Percentiles rank a stretch among this genome's conserved stretches.
Evolutionary conservation across 1,140 invertebrate species (phyloP).

Genomic region (Ceratina japonica): DNA sequence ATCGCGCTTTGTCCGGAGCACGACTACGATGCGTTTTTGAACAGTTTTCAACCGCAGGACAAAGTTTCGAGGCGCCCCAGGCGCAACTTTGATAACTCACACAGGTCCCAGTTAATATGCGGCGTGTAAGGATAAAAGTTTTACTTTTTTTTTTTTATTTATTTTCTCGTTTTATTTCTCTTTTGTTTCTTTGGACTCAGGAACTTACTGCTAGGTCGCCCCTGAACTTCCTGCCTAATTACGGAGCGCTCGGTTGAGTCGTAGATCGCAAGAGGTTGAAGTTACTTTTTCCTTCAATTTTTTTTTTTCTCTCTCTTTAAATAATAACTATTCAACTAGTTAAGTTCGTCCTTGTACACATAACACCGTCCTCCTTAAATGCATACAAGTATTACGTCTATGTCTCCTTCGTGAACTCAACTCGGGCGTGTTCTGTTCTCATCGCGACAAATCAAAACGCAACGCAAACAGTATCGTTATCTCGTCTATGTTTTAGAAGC

Average conservation of each 20-base stretch:
- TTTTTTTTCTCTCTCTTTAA: background rate
- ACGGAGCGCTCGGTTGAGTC: slow-evolving; percentile 46
- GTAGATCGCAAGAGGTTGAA: slow-evolving; percentile 37
- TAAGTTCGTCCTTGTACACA: slow-evolving; percentile 42
- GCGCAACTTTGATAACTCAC: slow-evolving; percentile 56
- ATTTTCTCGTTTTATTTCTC: slow-evolving; percentile 32
- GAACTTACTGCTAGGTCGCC: slow-evolving; percentile 54
- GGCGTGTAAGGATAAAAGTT: slow-evolving; percentile 59
- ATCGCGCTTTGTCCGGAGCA: slow-evolving; percentile 52
- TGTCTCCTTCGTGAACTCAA: slow-evolving; percentile 17
- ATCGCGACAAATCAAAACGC: slow-evolving; percentile 3
- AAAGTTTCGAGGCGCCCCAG: slow-evolving; percentile 59
- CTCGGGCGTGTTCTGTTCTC: background rate
- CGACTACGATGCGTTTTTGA: slow-evolving; percentile 64
- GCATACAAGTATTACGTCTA: background rate
- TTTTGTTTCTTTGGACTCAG: slow-evolving; percentile 38
- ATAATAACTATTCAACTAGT: slow-evolving; percentile 41
- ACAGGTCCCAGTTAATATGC: slow-evolving; percentile 55
- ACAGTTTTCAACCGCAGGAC: slow-evolving; percentile 65
- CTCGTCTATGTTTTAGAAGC: slow-evolving; percentile 13
- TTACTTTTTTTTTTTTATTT: slow-evolving; percentile 33
- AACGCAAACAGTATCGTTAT: background rate
- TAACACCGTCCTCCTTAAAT: slow-evolving; percentile 13
- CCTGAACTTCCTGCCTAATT: slow-evolving; percentile 52
- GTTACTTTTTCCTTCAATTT: background rate